These are phyloP conservation scores for Eudyptes chrysolophus DNA, from an alignment of 2,113 vertebrate genomes.

Conservation along the genomic window DNA sequence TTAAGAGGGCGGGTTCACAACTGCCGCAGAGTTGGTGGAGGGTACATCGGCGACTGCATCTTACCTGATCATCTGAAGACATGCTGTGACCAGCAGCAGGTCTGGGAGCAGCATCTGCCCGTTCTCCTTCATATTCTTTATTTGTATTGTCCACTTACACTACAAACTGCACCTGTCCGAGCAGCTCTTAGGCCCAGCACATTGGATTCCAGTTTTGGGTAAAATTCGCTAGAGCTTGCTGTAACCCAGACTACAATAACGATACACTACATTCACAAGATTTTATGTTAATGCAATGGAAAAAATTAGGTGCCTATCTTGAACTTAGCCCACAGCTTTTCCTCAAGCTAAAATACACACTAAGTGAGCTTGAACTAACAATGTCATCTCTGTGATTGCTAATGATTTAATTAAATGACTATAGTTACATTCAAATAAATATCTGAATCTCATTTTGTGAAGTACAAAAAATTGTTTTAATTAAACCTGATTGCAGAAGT, in stretches of 20 bases:
- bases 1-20: neutral
- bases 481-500: conserved; percentile 60
- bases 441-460: conserved; percentile 50
- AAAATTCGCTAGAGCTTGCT: neutral
- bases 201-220: neutral
- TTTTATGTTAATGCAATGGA: conserved; percentile 1
- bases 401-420: conserved; percentile 64
- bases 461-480: conserved; percentile 58
- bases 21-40: neutral
- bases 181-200: neutral
- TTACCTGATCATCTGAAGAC: neutral
- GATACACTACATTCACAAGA: neutral
- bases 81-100: neutral
- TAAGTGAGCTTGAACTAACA: conserved; percentile 49
- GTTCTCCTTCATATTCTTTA: neutral
- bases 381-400: conserved; percentile 51
- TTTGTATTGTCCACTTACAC: neutral
- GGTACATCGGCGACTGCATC: neutral
- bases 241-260: neutral
- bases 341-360: conserved; percentile 1
- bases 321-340: conserved; percentile 38
- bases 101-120: neutral
- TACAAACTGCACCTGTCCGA: neutral
- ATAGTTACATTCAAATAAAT: conserved; percentile 61
- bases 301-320: neutral